A percentile compares a stretch with the other conserved stretches of the same genome.
Evolutionary conservation across 2,797 vertebrate genomes (phyloP).

Genomic region (Rachycentron canadum): DNA sequence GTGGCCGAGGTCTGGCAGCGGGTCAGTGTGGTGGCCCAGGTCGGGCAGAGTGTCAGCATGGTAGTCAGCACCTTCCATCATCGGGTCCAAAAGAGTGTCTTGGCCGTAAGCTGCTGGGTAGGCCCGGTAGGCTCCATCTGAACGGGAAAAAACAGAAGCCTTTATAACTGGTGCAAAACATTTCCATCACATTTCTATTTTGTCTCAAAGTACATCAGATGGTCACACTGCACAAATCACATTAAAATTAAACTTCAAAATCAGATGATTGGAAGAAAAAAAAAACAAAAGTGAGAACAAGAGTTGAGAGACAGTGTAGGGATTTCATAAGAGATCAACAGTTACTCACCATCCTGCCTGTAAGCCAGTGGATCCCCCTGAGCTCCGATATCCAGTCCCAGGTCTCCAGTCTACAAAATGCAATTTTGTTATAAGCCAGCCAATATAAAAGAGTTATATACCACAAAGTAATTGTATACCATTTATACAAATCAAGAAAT

Average conservation of each 20-base stretch:
- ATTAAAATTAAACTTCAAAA: neutral
- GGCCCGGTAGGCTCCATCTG: constrained; percentile 95
- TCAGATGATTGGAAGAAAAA: neutral
- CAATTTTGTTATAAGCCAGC: neutral
- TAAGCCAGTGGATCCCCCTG: constrained; percentile 97
- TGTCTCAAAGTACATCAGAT: neutral
- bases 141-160: neutral
- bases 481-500: neutral
- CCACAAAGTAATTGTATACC: neutral
- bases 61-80: constrained; percentile 95
- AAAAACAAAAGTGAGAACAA: no score
- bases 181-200: neutral
- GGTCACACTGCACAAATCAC: neutral
- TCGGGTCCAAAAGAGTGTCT: constrained; percentile 96
- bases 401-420: constrained; percentile 90
- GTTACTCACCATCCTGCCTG: constrained; percentile 93
- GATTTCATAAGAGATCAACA: neutral
- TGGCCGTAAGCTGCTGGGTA: constrained; percentile 97
- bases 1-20: constrained; percentile 97
- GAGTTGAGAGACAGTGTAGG: neutral
- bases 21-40: constrained; percentile 97
- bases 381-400: constrained; percentile 95
- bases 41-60: constrained; percentile 95
- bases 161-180: neutral
- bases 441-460: neutral